These are phyloP conservation scores for Ceratosolen solmsi DNA, from an alignment of 1,140 invertebrate species.

Conservation along the genomic window DNA sequence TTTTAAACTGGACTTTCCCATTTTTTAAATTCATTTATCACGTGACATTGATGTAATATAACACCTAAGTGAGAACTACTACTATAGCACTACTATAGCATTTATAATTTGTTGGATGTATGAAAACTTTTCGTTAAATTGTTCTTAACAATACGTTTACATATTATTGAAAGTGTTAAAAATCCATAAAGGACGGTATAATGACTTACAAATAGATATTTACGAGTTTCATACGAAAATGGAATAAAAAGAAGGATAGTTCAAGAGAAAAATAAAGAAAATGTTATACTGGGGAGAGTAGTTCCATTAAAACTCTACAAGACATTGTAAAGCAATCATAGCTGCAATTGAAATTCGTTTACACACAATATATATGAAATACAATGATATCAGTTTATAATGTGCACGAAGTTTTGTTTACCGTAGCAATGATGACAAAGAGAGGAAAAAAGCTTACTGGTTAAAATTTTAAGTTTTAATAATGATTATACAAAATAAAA, in stretches of 20 bases:
- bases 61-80: no score
- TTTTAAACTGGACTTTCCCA: no score
- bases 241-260: neutral
- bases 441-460: neutral
- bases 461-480: neutral
- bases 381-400: constrained; percentile 50
- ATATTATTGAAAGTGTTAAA: no score
- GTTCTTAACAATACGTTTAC: no score
- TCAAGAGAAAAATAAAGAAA: neutral
- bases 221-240: neutral
- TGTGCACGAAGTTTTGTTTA: constrained; percentile 37
- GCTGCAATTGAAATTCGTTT: constrained; percentile 31
- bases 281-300: neutral
- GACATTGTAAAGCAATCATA: constrained; percentile 48
- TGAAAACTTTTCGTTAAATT: no score
- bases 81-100: no score
- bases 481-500: constrained; percentile 26
- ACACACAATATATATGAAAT: neutral
- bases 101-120: no score
- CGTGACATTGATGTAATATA: no score
- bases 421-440: constrained; percentile 6
- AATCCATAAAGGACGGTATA: neutral
- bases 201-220: neutral
- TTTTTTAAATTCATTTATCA: no score
- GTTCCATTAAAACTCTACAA: neutral